Conservation (phyloP, 2,888 invertebrate species). For the Nephrotoma appendiculata region DNA sequence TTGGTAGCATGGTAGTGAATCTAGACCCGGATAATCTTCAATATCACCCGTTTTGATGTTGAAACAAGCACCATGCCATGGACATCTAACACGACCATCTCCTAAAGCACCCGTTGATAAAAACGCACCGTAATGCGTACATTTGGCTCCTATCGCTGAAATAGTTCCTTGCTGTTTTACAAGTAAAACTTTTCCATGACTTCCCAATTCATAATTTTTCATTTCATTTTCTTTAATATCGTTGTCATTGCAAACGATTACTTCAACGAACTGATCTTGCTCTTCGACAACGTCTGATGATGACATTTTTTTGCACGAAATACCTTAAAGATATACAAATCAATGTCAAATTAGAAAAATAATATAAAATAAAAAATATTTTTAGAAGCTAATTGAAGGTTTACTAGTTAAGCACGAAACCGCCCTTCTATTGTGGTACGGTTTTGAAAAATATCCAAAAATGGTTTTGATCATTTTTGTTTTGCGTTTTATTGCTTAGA, state of each 20-base stretch:
- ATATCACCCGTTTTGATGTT: slow-evolving; percentile 83
- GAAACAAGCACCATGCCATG: slow-evolving; percentile 97
- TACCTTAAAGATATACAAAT: background rate
- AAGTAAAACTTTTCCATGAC: slow-evolving; percentile 63
- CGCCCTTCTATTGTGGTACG: background rate
- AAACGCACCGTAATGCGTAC: slow-evolving; percentile 89
- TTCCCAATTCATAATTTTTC: slow-evolving; percentile 58
- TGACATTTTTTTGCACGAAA: background rate
- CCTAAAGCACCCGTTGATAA: slow-evolving; percentile 69
- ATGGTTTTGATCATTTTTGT: background rate
- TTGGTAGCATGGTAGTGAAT: slow-evolving; percentile 79
- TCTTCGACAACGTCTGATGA: background rate
- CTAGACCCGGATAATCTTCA: slow-evolving; percentile 93
- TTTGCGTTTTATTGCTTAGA: background rate
- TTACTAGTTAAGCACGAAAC: background rate
- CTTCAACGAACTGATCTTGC: slow-evolving; percentile 46
- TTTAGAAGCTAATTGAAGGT: background rate
- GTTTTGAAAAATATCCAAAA: background rate
- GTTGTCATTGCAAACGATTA: slow-evolving; percentile 52
- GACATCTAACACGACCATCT: slow-evolving; percentile 77
- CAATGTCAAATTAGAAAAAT: background rate
- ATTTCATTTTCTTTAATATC: slow-evolving; percentile 69
- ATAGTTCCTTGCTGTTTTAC: slow-evolving; percentile 73
- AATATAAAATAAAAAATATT: background rate
- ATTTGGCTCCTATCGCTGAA: slow-evolving; percentile 79